These are phyloP conservation scores for Pseudomugil tenellus DNA, from an alignment of 2,797 vertebrate species.

Conservation along the genomic window DNA sequence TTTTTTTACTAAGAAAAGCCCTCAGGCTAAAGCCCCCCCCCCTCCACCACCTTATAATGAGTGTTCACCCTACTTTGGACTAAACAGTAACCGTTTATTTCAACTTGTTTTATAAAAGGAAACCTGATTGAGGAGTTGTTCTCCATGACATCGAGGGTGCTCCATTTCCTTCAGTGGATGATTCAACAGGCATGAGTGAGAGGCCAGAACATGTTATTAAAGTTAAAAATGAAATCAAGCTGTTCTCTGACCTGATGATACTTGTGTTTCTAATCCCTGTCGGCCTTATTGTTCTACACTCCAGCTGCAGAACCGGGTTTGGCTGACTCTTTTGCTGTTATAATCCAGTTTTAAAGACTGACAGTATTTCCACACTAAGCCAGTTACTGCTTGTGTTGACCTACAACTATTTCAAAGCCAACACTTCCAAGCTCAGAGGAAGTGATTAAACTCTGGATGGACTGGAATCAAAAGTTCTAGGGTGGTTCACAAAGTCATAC, in stretches of 20 bases:
- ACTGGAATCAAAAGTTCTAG: slow-evolving; percentile 37
- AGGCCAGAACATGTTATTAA: slow-evolving; percentile 64
- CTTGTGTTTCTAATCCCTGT: slow-evolving; percentile 54
- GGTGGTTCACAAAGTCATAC: slow-evolving; percentile 31
- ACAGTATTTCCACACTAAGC: slow-evolving; percentile 38
- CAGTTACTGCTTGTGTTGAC: slow-evolving; percentile 43
- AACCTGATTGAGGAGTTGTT: slow-evolving; percentile 68
- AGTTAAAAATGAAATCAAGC: slow-evolving; percentile 75
- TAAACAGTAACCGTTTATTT: slow-evolving; percentile 72
- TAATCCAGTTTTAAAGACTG: slow-evolving; percentile 38
- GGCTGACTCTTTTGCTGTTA: slow-evolving; percentile 59
- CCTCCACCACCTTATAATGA: slow-evolving; percentile 65
- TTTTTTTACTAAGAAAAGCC: slow-evolving; percentile 50
- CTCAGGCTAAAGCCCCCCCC: slow-evolving; percentile 42
- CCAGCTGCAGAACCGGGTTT: slow-evolving; percentile 45
- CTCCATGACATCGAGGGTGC: slow-evolving; percentile 38
- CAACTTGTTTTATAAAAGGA: slow-evolving; percentile 71
- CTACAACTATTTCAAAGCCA: slow-evolving; percentile 40
- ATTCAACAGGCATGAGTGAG: slow-evolving; percentile 57
- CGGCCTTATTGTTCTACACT: slow-evolving; percentile 52
- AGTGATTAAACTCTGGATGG: slow-evolving; percentile 40
- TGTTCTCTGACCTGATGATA: slow-evolving; percentile 67
- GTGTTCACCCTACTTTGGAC: slow-evolving; percentile 63
- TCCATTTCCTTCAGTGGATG: slow-evolving; percentile 52
- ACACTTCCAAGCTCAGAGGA: slow-evolving; percentile 46